Conservation (phyloP, 92 coral and sea anemone genomes). For the Porites cylindrica region DNA sequence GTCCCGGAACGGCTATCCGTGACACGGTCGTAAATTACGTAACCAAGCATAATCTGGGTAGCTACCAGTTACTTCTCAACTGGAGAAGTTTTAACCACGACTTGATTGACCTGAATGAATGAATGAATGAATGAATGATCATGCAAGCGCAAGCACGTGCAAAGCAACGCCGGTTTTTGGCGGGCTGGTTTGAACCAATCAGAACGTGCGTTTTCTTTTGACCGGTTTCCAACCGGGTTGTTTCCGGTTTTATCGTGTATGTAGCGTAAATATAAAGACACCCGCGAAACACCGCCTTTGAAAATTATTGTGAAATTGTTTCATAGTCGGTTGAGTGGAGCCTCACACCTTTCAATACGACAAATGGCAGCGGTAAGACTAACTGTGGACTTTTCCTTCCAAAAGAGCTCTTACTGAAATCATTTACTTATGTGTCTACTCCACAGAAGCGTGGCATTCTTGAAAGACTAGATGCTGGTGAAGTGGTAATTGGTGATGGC, state of each 20-base stretch:
- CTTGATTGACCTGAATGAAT: too few species aligned
- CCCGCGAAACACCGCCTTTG: background rate
- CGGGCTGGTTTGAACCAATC: slow-evolving; percentile 38
- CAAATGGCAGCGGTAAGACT: slow-evolving; percentile 47
- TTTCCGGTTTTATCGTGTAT: slow-evolving; percentile 1
- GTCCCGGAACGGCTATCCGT: too few species aligned
- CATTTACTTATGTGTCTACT: slow-evolving; percentile 8
- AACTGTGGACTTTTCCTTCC: background rate
- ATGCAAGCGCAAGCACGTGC: background rate
- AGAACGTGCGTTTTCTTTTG: background rate
- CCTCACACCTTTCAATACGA: background rate
- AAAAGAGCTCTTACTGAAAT: background rate
- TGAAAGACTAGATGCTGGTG: slow-evolving; percentile 88
- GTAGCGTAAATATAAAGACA: background rate
- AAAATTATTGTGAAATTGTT: background rate
- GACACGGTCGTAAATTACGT: too few species aligned
- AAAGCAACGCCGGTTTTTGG: slow-evolving; percentile 3
- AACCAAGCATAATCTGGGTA: too few species aligned
- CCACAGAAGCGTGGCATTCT: slow-evolving; percentile 88
- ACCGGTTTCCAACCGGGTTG: slow-evolving; percentile 37
- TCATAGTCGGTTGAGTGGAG: background rate
- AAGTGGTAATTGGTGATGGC: slow-evolving; percentile 95
- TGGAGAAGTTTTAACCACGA: too few species aligned
- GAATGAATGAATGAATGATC: background rate
- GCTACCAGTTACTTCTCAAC: too few species aligned